Conservation (phyloP, 2,797 vertebrate genomes). For the Myripristis jacobus region DNA sequence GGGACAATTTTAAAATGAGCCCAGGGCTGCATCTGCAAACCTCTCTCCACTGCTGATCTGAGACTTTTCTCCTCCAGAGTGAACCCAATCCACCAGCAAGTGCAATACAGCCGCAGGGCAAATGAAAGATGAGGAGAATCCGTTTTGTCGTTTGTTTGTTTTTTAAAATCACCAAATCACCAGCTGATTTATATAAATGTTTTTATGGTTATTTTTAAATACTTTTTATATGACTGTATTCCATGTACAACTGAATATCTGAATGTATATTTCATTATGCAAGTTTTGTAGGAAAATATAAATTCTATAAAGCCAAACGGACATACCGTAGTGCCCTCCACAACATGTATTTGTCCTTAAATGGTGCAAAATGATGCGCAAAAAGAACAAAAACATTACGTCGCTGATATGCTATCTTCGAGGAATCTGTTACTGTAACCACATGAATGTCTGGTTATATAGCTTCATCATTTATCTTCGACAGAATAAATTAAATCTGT, state of each 20-base stretch:
- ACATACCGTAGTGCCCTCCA: slow-evolving; percentile 58
- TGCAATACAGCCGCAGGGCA: slow-evolving; percentile 73
- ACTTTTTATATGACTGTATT: slow-evolving; percentile 74
- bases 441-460: slow-evolving; percentile 67
- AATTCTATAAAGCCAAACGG: slow-evolving; percentile 65
- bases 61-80: slow-evolving; percentile 56
- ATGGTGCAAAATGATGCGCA: slow-evolving; percentile 67
- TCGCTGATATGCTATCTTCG: slow-evolving; percentile 70
- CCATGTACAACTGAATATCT: slow-evolving; percentile 76
- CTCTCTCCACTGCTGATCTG: slow-evolving; percentile 39
- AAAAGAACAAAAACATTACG: slow-evolving; percentile 29
- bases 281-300: slow-evolving; percentile 66
- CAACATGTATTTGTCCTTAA: slow-evolving; percentile 35
- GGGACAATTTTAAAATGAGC: slow-evolving; percentile 64
- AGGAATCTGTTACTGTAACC: slow-evolving; percentile 61
- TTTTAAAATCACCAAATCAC: slow-evolving; percentile 55
- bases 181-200: slow-evolving; percentile 62
- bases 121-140: slow-evolving; percentile 56
- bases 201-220: slow-evolving; percentile 63
- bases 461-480: slow-evolving; percentile 63
- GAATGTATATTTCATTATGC: slow-evolving; percentile 82
- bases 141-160: slow-evolving; percentile 38
- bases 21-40: slow-evolving; percentile 51
- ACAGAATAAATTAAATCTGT: slow-evolving; percentile 61
- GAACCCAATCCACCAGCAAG: slow-evolving; percentile 67